Percentiles rank a stretch among this genome's conserved stretches.
These are phyloP conservation scores for Rhadinocentrus ornatus DNA, from an alignment of 2,797 vertebrate species.

Conservation along the genomic window DNA sequence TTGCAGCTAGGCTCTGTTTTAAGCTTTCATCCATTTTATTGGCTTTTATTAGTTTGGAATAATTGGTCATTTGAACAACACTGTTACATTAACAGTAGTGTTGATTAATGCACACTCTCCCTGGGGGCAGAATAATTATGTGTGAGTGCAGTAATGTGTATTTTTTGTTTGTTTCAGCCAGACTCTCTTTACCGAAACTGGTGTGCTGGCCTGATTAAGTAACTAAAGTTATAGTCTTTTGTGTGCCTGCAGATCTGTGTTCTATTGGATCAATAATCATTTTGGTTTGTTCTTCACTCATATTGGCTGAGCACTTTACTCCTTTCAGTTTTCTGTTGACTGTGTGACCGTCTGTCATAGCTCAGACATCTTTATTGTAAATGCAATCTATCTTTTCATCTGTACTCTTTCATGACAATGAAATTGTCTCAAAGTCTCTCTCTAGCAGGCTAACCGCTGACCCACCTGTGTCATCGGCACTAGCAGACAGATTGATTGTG, in stretches of 20 bases:
- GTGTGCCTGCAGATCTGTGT: slow-evolving; percentile 7
- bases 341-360: slow-evolving; percentile 12
- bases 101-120: background rate
- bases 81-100: background rate
- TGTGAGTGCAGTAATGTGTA: background rate
- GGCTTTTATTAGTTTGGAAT: background rate
- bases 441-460: slow-evolving; percentile 49
- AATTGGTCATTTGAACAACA: background rate
- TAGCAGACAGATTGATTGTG: slow-evolving; percentile 58
- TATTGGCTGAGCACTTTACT: slow-evolving; percentile 2
- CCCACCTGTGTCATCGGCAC: slow-evolving; percentile 39
- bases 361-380: slow-evolving; percentile 8
- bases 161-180: slow-evolving; percentile 19
- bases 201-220: too few species aligned
- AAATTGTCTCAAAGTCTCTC: slow-evolving; percentile 41
- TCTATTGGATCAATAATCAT: slow-evolving; percentile 9
- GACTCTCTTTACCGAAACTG: too few species aligned
- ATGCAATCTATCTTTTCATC: slow-evolving; percentile 30
- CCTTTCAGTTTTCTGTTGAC: slow-evolving; percentile 1
- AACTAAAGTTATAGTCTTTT: background rate
- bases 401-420: slow-evolving; percentile 34
- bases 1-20: too few species aligned
- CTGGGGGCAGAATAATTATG: background rate
- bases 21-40: too few species aligned
- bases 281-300: slow-evolving; percentile 4